A percentile compares a stretch with the other conserved stretches of the same genome.
These are phyloP conservation scores for Brachionus rotundiformis DNA, from an alignment of 1,140 invertebrate genomes.

Conservation along the genomic window DNA sequence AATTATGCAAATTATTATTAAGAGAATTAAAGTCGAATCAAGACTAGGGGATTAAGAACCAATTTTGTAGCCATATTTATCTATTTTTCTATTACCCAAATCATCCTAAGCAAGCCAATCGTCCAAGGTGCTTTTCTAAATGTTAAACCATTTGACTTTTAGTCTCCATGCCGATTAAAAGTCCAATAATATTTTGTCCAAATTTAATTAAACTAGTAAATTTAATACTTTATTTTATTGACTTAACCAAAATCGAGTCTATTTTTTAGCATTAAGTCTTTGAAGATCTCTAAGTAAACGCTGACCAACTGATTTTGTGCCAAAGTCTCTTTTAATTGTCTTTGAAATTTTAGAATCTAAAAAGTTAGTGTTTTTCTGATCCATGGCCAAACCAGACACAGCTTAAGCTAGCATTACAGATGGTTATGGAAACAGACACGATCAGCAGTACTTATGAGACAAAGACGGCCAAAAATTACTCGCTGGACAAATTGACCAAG, in stretches of 20 bases:
- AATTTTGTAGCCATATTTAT: not conserved
- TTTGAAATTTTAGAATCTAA: not conserved
- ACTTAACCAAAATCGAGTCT: not conserved
- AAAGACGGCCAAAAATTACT: conserved; percentile 16
- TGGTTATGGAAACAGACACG: conserved; percentile 22
- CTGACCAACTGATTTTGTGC: too few species aligned
- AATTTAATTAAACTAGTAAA: not conserved
- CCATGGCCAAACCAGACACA: not conserved
- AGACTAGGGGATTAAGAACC: not conserved
- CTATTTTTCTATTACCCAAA: not conserved
- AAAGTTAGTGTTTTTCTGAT: too few species aligned
- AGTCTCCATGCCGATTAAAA: not conserved
- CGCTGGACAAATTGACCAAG: not conserved
- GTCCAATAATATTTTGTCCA: conserved; percentile 9
- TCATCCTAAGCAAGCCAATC: not conserved
- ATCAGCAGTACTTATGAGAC: not conserved
- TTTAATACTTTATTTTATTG: not conserved
- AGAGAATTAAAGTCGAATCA: not conserved
- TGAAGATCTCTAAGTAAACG: too few species aligned
- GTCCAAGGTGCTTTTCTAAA: not conserved
- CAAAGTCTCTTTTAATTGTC: too few species aligned
- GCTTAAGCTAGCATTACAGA: not conserved
- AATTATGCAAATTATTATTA: conserved; percentile 4
- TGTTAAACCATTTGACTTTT: not conserved
- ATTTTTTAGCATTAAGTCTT: not conserved